Evolutionary conservation across 2,797 vertebrate genomes (phyloP), one percentile per base, ranked within the genome.

Genomic region (Myripristis murdjan): DNA sequence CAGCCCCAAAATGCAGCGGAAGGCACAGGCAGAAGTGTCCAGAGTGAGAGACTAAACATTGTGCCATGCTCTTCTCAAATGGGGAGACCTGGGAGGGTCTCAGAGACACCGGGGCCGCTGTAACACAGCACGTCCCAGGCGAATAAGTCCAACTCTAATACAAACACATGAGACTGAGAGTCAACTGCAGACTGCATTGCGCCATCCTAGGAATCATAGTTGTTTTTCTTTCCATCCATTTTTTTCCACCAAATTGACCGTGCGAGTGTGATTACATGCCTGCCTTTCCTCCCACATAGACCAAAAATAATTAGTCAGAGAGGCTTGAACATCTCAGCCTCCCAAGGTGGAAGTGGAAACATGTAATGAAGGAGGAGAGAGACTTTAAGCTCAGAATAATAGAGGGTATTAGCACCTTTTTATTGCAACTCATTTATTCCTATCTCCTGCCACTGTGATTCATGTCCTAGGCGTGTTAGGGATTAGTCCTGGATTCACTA

Each of bases 391-490:
- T 81, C 68, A 67, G 56, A 78, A 79, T 93, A 90, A 90, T 85
- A 82, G 65, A 37, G 65, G 82, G 78, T 89, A 87, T 92, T 91
- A 91, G 78, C 79, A 87, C 73, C 65, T 91, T 90, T 91, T 91
- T 89, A 90, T 85, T 91, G 79, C 77, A 73, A 80, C 79, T 90
- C 69, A 87, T 93, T 91, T 91, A 90, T 87, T 90, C 73, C 60
- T 81, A 82, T 86, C 84, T 84, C 56, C 82, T 49, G 75, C 75
- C 73, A 67, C 83, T 74, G 64, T 82, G 72, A 90, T 86, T 89
- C 77, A 81, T 87, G 85, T 89, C 89, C 90, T 84, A 53, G 54
- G 86, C 89, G 82, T 76, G 85, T 81, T 71, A 35, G 58, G 85
- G 90, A 94, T 92, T 91, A 93, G 72, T 84, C 72, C 80, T 62